Evolutionary conservation across 1,140 invertebrate genomes (phyloP).

Genomic region (Luehdorfia chinensis): DNA sequence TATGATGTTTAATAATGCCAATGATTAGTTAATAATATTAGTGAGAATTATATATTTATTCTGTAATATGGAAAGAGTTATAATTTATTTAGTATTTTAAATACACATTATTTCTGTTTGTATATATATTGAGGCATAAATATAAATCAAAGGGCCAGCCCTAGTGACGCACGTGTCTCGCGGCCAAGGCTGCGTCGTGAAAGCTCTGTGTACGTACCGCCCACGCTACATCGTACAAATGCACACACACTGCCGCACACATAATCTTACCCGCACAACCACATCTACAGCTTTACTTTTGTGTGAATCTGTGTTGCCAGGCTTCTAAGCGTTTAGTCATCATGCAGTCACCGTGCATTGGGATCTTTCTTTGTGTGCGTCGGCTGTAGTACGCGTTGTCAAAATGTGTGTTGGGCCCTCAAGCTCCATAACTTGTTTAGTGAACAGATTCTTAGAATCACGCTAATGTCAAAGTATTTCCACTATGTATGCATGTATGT

Average conservation of each 20-base stretch:
- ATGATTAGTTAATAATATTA: no score
- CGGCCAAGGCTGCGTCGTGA: constrained; percentile 72
- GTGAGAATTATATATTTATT: no score
- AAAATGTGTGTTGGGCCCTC: constrained; percentile 33
- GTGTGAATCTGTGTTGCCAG: constrained; percentile 25
- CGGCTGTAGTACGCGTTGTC: constrained; percentile 1
- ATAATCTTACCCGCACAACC: constrained; percentile 28
- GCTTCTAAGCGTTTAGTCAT: constrained; percentile 35
- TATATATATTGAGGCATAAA: constrained; percentile 24
- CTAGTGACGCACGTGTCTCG: constrained; percentile 69
- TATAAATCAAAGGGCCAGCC: constrained; percentile 37
- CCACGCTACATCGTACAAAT: constrained; percentile 39
- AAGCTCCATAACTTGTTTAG: constrained; percentile 62
- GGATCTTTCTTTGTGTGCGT: constrained; percentile 23
- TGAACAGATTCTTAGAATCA: constrained; percentile 66
- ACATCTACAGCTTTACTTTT: constrained; percentile 14
- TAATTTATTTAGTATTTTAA: no score
- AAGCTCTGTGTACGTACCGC: constrained; percentile 63
- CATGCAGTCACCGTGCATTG: constrained; percentile 25
- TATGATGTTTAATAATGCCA: no score
- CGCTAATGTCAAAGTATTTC: constrained; percentile 47
- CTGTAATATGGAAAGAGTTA: no score
- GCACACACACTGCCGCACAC: constrained; percentile 23
- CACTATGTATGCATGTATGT: constrained; percentile 24
- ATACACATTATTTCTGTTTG: no score